A percentile compares a stretch with the other conserved stretches of the same genome.
These are phyloP conservation scores for Bibio marci DNA, from an alignment of 2,888 invertebrate genomes.

Conservation along the genomic window DNA sequence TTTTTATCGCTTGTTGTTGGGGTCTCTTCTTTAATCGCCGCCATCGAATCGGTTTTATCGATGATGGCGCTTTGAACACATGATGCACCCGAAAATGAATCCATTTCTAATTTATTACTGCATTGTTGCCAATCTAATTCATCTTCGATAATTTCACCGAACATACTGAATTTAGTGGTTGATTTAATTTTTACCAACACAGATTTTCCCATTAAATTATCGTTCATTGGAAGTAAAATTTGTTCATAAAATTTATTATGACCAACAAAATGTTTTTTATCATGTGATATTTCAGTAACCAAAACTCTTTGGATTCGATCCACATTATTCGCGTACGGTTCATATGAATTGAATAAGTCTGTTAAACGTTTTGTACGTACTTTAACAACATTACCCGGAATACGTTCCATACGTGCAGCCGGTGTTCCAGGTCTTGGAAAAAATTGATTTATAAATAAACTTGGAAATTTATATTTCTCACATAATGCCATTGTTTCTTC, in stretches of 20 bases:
- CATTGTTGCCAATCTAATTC: conserved; percentile 36
- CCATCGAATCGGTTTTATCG: conserved; percentile 15
- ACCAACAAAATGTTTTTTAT: conserved; percentile 76
- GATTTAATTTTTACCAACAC: conserved; percentile 56
- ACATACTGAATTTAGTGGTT: conserved; percentile 62
- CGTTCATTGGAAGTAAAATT: conserved; percentile 63
- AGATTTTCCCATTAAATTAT: conserved; percentile 65
- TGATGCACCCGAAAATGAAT: too few relatives aligned
- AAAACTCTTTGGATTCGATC: conserved; percentile 50
- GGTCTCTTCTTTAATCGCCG: conserved; percentile 16
- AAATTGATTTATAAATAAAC: conserved; percentile 95
- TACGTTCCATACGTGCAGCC: conserved; percentile 72
- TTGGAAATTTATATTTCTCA: conserved; percentile 72
- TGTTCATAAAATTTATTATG: conserved; percentile 95
- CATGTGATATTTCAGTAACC: conserved; percentile 86
- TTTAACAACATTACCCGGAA: conserved; percentile 78
- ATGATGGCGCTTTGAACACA: too few relatives aligned
- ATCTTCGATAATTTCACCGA: conserved; percentile 43
- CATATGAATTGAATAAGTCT: conserved; percentile 77
- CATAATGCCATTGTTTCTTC: conserved; percentile 73
- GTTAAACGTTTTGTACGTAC: conserved; percentile 74
- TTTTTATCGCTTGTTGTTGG: conserved; percentile 20
- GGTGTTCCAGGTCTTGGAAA: conserved; percentile 93
- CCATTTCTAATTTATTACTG: too few relatives aligned
- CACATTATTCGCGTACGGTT: conserved; percentile 55